Percentiles rank a stretch among this genome's conserved stretches.
Evolutionary conservation across 2,888 invertebrate species (phyloP).

Genomic region (Cryptocephalus moraei): DNA sequence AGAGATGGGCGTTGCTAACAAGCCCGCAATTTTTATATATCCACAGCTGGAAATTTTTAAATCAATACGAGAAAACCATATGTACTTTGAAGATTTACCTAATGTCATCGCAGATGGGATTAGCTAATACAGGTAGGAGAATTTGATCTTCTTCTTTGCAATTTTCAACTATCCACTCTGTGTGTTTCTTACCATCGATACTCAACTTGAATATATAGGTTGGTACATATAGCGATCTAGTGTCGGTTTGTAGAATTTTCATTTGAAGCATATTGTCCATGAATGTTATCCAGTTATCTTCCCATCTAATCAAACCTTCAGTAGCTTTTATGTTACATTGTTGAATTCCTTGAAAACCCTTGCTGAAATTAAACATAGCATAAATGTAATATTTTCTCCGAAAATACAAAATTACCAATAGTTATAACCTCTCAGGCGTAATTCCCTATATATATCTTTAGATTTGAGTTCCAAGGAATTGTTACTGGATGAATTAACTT

Average conservation of each 20-base stretch:
- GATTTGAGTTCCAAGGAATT: conserved; percentile 38
- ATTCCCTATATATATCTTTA: conserved; percentile 57
- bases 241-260: conserved; percentile 53
- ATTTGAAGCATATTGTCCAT: conserved; percentile 83
- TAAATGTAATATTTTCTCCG: not conserved
- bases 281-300: conserved; percentile 71
- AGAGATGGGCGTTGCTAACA: conserved; percentile 44
- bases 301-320: conserved; percentile 20
- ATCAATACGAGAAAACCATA: not conserved
- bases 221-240: conserved; percentile 52
- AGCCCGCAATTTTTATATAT: conserved; percentile 66
- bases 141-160: conserved; percentile 6
- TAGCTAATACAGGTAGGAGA: conserved; percentile 31
- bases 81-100: conserved; percentile 12
- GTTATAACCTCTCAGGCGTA: conserved; percentile 59
- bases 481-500: conserved; percentile 19
- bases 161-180: conserved; percentile 10
- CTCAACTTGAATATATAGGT: no score
- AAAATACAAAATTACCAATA: conserved; percentile 19
- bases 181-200: conserved; percentile 19
- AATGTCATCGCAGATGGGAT: conserved; percentile 31
- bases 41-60: conserved; percentile 44
- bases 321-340: conserved; percentile 17
- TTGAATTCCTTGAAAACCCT: conserved; percentile 19
- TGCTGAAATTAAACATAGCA: conserved; percentile 12